phyloP scores from a whole-genome alignment of 1,140 invertebrate genomes.

The Drosophila biarmipes region DNA sequence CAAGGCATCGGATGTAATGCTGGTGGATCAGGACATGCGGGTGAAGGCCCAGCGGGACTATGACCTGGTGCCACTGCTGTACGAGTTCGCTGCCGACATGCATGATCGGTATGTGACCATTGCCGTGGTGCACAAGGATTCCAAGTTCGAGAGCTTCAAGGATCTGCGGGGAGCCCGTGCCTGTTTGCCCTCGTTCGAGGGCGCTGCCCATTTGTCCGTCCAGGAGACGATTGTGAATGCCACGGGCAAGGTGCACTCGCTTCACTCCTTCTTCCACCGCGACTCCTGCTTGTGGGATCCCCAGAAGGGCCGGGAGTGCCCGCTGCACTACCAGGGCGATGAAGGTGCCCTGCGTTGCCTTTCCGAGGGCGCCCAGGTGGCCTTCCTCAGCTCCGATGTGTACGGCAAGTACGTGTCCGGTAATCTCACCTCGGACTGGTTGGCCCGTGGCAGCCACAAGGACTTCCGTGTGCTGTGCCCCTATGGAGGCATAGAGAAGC shows the following conservation, averaged over 20 bases:
- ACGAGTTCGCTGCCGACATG: conserved; percentile 87
- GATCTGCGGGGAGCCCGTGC: conserved; percentile 89
- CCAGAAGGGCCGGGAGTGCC: conserved; percentile 64
- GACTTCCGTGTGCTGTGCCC: conserved; percentile 85
- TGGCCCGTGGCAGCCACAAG: conserved; percentile 35
- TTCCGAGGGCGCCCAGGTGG: conserved; percentile 92
- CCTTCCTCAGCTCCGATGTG: conserved; percentile 91
- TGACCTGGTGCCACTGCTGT: conserved; percentile 88
- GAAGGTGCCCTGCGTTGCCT: conserved; percentile 92
- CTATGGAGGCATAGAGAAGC: conserved; percentile 84
- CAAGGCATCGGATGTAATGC: conserved; percentile 88
- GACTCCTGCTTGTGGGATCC: conserved; percentile 87
- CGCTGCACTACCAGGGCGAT: conserved; percentile 85
- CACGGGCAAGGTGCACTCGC: conserved; percentile 77
- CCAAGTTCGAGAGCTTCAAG: conserved; percentile 86
- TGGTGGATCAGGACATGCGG: conserved; percentile 87
- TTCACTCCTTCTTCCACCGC: conserved; percentile 87
- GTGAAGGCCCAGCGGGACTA: conserved; percentile 86
- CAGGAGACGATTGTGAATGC: conserved; percentile 86
- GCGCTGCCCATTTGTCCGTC: conserved; percentile 88
- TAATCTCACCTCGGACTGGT: conserved; percentile 68
- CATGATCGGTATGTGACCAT: conserved; percentile 88
- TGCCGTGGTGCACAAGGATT: conserved; percentile 88
- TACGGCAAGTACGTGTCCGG: conserved; percentile 88
- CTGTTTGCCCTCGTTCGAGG: conserved; percentile 89